phyloP scores from a whole-genome alignment of 1,140 invertebrate genomes.

The Gryllus bimaculatus region DNA sequence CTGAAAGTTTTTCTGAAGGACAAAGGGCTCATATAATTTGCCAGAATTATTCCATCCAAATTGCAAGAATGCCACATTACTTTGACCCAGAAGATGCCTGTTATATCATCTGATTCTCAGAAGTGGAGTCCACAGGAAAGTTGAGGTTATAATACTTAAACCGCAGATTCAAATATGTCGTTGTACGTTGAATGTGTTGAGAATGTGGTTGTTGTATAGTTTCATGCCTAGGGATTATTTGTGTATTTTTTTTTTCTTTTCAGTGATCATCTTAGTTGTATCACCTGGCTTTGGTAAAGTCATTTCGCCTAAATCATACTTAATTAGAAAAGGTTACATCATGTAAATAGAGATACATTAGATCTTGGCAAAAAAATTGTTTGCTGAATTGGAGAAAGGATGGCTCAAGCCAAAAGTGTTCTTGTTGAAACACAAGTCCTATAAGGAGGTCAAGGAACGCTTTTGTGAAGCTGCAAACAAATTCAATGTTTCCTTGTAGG shows the following conservation, averaged over 20 bases:
- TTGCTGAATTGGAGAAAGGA: slow-evolving; percentile 43
- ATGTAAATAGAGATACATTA: slow-evolving; percentile 73
- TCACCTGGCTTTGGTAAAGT: slow-evolving; percentile 78
- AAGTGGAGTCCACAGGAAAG: slow-evolving; percentile 42
- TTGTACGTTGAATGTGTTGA: too few species aligned
- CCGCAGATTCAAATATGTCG: too few species aligned
- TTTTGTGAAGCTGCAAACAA: slow-evolving; percentile 63
- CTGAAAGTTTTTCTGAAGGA: slow-evolving; percentile 80
- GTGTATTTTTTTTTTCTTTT: neutral
- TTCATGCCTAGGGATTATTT: too few species aligned
- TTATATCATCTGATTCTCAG: slow-evolving; percentile 42
- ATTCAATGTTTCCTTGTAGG: slow-evolving; percentile 52
- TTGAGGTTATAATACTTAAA: too few species aligned
- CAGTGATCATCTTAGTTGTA: slow-evolving; percentile 63
- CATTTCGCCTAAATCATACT: slow-evolving; percentile 56
- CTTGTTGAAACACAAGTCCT: slow-evolving; percentile 92
- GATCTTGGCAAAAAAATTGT: slow-evolving; percentile 78
- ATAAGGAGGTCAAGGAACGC: slow-evolving; percentile 62
- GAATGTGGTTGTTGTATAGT: too few species aligned
- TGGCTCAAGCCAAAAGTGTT: slow-evolving; percentile 55
- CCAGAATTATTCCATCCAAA: slow-evolving; percentile 64
- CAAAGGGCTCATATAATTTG: slow-evolving; percentile 42
- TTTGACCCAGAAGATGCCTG: slow-evolving; percentile 42
- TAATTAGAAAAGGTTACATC: slow-evolving; percentile 60
- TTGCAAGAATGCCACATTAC: slow-evolving; percentile 31